A percentile compares a stretch with the other conserved stretches of the same genome.
Evolutionary conservation across 2,113 vertebrate species (phyloP).

Genomic region (Psittacula cyanocephala): DNA sequence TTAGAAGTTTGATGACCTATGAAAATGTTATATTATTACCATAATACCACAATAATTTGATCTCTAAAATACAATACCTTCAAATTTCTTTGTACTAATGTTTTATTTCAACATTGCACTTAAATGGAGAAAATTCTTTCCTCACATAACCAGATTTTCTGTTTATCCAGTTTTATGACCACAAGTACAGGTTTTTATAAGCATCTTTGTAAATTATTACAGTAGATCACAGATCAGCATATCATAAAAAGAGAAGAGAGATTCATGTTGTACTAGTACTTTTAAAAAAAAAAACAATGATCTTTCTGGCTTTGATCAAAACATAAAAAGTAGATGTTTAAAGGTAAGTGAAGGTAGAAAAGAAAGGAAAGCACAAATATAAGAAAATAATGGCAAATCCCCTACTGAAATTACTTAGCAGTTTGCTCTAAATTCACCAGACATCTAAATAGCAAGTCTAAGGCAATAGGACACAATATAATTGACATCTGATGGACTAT

Average conservation of each 20-base stretch:
- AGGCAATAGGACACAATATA: neutral
- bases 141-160: neutral
- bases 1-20: neutral
- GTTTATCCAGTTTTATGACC: neutral
- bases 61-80: neutral
- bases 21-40: constrained; percentile 8
- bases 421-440: neutral
- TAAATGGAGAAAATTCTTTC: neutral
- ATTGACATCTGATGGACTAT: neutral
- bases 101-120: neutral
- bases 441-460: neutral
- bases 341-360: neutral
- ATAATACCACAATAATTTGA: neutral
- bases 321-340: neutral
- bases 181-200: neutral
- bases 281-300: neutral
- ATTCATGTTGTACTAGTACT: neutral
- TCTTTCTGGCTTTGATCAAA: neutral
- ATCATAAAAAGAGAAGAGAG: neutral
- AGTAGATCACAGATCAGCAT: neutral
- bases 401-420: neutral
- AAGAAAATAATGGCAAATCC: neutral
- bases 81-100: neutral
- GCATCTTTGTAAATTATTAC: neutral
- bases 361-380: neutral